Percentiles rank a stretch among this genome's conserved stretches.
Evolutionary conservation across 2,113 vertebrate genomes (phyloP).

Genomic region (Laterallus jamaicensis): DNA sequence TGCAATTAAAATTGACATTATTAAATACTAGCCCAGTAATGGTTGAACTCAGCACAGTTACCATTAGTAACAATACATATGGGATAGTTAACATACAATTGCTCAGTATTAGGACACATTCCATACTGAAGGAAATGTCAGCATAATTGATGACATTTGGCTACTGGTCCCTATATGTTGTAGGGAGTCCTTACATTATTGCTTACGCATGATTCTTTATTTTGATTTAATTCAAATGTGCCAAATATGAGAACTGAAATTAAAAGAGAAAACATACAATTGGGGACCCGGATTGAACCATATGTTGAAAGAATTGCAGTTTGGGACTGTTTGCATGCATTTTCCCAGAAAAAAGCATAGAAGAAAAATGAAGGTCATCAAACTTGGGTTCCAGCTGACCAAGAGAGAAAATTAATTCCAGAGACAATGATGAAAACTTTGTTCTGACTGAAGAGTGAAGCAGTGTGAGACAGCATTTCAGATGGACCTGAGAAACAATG

Average conservation of each 20-base stretch:
- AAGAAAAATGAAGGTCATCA: conserved; percentile 51
- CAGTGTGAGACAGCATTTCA: background rate
- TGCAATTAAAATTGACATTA: conserved; percentile 60
- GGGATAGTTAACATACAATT: conserved; percentile 36
- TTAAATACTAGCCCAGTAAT: conserved; percentile 28
- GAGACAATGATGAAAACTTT: conserved; percentile 13
- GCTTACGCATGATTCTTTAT: conserved; percentile 1
- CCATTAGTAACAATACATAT: conserved; percentile 42
- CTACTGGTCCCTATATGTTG: conserved; percentile 15
- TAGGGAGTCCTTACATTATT: conserved; percentile 25
- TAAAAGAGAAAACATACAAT: conserved; percentile 20
- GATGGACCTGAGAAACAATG: background rate
- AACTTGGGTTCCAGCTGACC: conserved; percentile 38
- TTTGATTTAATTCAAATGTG: conserved; percentile 38
- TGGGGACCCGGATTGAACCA: background rate
- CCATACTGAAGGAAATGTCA: conserved; percentile 46
- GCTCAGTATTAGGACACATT: conserved; percentile 44
- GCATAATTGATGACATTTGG: conserved; percentile 59
- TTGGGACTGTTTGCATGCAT: conserved; percentile 17
- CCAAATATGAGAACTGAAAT: conserved; percentile 8
- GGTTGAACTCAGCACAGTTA: background rate
- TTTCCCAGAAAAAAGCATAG: conserved; percentile 23
- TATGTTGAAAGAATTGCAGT: conserved; percentile 24
- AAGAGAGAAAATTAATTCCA: conserved; percentile 45
- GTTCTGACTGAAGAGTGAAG: background rate